These are phyloP conservation scores for Drosophila kohkoa DNA, from an alignment of 1,140 invertebrate species.

Conservation along the genomic window DNA sequence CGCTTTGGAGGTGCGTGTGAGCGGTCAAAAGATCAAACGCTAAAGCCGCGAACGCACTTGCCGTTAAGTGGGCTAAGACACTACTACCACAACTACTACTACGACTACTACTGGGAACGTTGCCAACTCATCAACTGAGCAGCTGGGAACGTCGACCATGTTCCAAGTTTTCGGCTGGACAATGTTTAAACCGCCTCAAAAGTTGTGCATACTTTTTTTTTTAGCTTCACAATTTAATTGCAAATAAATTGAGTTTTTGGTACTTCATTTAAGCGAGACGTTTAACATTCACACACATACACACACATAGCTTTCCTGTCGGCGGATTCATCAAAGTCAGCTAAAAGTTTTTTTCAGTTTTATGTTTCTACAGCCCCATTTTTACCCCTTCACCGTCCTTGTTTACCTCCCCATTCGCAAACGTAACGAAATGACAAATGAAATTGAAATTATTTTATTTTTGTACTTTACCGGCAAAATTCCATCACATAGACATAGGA, in stretches of 20 bases:
- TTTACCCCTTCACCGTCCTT: background rate
- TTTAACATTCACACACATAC: slow-evolving; percentile 48
- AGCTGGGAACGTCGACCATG: slow-evolving; percentile 16
- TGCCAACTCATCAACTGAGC: slow-evolving; percentile 10
- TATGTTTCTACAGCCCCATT: slow-evolving; percentile 42
- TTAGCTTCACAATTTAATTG: slow-evolving; percentile 79
- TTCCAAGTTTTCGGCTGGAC: slow-evolving; percentile 53
- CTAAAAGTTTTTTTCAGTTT: slow-evolving; percentile 52
- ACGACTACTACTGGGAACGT: slow-evolving; percentile 15
- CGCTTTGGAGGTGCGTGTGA: slow-evolving; percentile 40
- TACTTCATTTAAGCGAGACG: slow-evolving; percentile 84
- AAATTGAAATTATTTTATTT: slow-evolving; percentile 72
- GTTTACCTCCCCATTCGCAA: slow-evolving; percentile 16
- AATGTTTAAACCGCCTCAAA: slow-evolving; percentile 52
- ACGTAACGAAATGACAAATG: slow-evolving; percentile 76
- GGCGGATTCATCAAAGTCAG: slow-evolving; percentile 74
- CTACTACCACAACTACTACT: too few species aligned
- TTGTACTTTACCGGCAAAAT: slow-evolving; percentile 6
- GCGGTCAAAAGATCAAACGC: slow-evolving; percentile 66
- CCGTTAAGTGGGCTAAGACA: slow-evolving; percentile 49
- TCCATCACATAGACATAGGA: slow-evolving; percentile 11
- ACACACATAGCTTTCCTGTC: slow-evolving; percentile 24
- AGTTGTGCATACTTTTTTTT: slow-evolving; percentile 25
- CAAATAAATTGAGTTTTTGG: slow-evolving; percentile 84
- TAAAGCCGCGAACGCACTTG: slow-evolving; percentile 69